Conservation (phyloP, 2,797 vertebrate genomes). For the Rallus crepitans region DNA sequence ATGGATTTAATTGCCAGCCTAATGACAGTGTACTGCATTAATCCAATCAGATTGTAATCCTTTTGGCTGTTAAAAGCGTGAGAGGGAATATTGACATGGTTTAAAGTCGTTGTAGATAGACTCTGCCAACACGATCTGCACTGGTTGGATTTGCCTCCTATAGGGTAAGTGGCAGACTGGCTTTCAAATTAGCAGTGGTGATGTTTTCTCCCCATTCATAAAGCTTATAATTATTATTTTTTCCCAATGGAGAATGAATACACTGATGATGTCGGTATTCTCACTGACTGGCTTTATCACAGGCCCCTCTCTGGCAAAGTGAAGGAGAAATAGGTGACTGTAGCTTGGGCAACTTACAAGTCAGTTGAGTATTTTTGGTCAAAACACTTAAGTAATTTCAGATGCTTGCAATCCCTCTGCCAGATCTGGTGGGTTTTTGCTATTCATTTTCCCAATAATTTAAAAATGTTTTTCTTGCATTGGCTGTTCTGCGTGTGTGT, state of each 20-base stretch:
- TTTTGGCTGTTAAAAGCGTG: slow-evolving; percentile 36
- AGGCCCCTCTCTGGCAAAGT: neutral
- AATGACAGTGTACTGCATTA: slow-evolving; percentile 13
- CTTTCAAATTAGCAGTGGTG: neutral
- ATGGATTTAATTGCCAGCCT: slow-evolving; percentile 27
- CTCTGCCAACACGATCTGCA: neutral
- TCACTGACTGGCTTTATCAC: neutral
- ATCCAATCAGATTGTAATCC: slow-evolving; percentile 10
- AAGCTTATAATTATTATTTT: neutral
- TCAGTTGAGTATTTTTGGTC: neutral
- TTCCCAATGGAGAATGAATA: neutral
- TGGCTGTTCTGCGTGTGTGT: neutral
- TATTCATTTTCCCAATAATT: slow-evolving; percentile 20
- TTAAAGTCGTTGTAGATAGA: neutral
- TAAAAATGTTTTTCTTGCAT: slow-evolving; percentile 4
- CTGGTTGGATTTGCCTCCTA: neutral
- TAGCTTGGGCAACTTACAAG: neutral
- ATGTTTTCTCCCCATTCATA: neutral
- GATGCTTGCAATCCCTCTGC: neutral
- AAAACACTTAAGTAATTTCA: slow-evolving; percentile 17
- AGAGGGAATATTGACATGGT: neutral
- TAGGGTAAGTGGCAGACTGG: neutral
- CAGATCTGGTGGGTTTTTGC: slow-evolving; percentile 8
- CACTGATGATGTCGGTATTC: neutral
- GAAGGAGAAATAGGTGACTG: neutral